Evolutionary conservation across 2,113 vertebrate genomes (phyloP).

Genomic region (Nesoenas mayeri): DNA sequence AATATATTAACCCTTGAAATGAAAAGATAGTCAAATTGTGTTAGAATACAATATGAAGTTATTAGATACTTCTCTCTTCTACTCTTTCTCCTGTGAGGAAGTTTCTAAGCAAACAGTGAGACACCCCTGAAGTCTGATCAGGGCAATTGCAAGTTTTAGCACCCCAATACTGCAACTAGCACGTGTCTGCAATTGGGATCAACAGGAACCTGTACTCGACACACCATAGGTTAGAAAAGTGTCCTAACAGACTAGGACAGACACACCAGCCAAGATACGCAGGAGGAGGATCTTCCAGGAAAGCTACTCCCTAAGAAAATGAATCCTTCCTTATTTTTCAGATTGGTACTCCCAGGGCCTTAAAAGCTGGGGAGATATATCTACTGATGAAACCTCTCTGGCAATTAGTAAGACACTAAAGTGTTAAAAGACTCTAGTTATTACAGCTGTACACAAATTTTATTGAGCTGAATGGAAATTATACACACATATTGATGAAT

Average conservation of each 20-base stretch:
- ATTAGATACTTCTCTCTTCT: not conserved
- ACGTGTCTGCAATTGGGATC: not conserved
- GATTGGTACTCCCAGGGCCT: not conserved
- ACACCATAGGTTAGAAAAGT: not conserved
- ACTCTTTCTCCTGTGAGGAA: not conserved
- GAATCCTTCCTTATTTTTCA: not conserved
- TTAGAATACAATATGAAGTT: not conserved
- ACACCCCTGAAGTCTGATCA: not conserved
- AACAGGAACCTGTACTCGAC: fast-evolving
- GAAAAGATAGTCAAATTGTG: conserved; percentile 6
- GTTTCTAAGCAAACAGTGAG: not conserved
- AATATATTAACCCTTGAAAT: conserved; percentile 31
- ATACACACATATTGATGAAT: conserved; percentile 40
- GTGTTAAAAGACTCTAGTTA: not conserved
- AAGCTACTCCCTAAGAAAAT: not conserved
- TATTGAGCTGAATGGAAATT: conserved; percentile 41
- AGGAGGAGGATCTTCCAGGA: not conserved
- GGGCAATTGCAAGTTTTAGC: not conserved
- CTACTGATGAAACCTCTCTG: not conserved
- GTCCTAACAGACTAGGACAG: not conserved
- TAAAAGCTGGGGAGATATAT: not conserved
- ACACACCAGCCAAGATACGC: not conserved
- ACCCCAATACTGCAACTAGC: fast-evolving
- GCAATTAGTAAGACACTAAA: not conserved
- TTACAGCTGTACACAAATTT: not conserved